Base-by-base conservation (phyloP, 2,888 invertebrate genomes). In the Euproctis similis region DNA sequence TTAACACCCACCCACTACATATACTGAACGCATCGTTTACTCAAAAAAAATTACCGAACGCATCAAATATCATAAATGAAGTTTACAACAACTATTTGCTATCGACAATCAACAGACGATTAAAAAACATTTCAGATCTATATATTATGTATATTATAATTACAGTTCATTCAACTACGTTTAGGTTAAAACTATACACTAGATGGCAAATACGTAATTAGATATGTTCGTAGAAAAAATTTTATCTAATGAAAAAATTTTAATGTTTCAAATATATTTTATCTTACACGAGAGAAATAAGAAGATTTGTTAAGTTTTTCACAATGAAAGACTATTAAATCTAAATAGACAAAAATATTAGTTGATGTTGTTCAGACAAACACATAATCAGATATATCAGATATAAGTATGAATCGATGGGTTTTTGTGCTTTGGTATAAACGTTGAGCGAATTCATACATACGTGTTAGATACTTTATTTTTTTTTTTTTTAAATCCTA, bases 391-490 rank as follows among this genome's bases (percentile, higher is more conserved):
- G n/a, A n/a, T n/a, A n/a, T 75, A 69, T 74, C 69, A 63, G 60
- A 71, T n/a, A 66, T 72, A 70, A 65, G 67, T 69, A 73, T 70
- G 78, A 74, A 75, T 82, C 84, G 84, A 80, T 84, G 84, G 84
- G 84, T 67, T 77, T 70, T 78, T 80, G 84, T 80, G 81, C 84
- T 84, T 84, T 84, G 82, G 82, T 84, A 84, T 84, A 80, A 80
- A 78, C 66, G 69, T 82, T 84, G 84, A 84, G 82, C 82, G 81
- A 82, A 77, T 80, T 70, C 66, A 70, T 70, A 69, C 63, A 71
- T n/a, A n/a, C n/a, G n/a, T 68, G 71, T 70, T 69, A 75, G 59
- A 69, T 77, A 78, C 55, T 72, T 75, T 78, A 77, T n/a, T n/a
- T n/a, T n/a, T n/a, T n/a, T n/a, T n/a, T n/a, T n/a, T n/a, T n/a